Evolutionary conservation across 2,888 invertebrate genomes (phyloP).

Genomic region (Gastracanthus pulcherrimus): DNA sequence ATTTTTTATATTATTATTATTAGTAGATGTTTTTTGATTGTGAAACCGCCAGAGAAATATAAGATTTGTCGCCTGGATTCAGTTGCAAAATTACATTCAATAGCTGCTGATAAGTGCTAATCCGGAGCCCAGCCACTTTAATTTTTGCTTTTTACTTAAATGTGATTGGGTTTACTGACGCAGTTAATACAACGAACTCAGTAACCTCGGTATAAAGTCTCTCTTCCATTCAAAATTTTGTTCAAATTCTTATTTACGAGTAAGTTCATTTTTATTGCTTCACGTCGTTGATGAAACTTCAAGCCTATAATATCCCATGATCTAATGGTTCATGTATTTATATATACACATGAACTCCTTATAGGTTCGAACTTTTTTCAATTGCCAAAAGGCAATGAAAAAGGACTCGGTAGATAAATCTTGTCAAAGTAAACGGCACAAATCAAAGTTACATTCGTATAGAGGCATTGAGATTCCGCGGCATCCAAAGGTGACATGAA

Average conservation of each 20-base stretch:
- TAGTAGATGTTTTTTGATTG: constrained; percentile 4
- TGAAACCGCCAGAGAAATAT: constrained; percentile 49
- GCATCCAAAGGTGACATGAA: constrained; percentile 49
- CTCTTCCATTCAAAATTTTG: background rate
- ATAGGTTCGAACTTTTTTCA: constrained; percentile 28
- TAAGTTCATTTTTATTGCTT: constrained; percentile 9
- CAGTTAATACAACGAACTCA: background rate
- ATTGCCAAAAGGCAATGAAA: background rate
- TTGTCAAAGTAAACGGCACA: constrained; percentile 36
- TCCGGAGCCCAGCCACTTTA: constrained; percentile 57
- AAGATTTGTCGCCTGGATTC: constrained; percentile 49
- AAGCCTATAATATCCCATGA: too few species aligned
- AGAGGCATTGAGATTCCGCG: background rate
- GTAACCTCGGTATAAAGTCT: background rate
- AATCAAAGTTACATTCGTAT: constrained; percentile 42
- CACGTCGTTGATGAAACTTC: background rate
- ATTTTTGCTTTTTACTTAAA: constrained; percentile 51
- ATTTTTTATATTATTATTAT: constrained; percentile 49
- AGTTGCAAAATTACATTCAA: constrained; percentile 50
- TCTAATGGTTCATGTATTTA: too few species aligned
- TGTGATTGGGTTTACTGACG: background rate
- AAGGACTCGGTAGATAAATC: background rate
- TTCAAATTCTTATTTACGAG: background rate
- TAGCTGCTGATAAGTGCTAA: constrained; percentile 56
- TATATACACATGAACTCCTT: too few species aligned